phyloP scores from a whole-genome alignment of 2,888 invertebrate genomes.

The Acleris laterana region DNA sequence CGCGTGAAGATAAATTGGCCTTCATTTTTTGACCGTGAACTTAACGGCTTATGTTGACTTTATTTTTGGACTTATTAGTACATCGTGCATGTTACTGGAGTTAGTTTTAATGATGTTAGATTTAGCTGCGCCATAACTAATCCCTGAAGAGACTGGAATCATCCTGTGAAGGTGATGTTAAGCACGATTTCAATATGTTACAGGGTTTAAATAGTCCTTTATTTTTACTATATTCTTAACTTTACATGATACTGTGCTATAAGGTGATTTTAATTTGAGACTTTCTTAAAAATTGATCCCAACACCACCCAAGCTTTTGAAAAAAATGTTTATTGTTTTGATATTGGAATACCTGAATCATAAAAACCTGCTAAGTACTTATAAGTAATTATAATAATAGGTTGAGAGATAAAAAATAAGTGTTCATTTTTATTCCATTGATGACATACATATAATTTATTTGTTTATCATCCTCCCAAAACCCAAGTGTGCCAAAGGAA shows the following conservation, averaged over 20 bases:
- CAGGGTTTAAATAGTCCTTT: not conserved
- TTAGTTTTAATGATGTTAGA: conserved; percentile 2
- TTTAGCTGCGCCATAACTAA: conserved; percentile 4
- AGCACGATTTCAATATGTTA: conserved; percentile 12
- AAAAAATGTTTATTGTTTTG: too few relatives aligned
- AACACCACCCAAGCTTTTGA: too few relatives aligned
- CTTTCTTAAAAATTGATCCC: too few relatives aligned
- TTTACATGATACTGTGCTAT: not conserved
- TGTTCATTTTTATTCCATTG: not conserved
- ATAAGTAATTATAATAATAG: too few relatives aligned
- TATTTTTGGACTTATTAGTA: conserved; percentile 36
- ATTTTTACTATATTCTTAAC: conserved; percentile 1
- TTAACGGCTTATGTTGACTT: conserved; percentile 48
- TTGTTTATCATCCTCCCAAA: not conserved
- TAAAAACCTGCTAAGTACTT: too few relatives aligned
- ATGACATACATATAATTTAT: not conserved
- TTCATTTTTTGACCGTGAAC: conserved; percentile 59
- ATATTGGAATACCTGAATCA: too few relatives aligned
- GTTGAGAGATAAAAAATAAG: too few relatives aligned
- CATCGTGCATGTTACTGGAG: conserved; percentile 4
- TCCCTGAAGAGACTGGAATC: conserved; percentile 1
- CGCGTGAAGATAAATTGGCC: conserved; percentile 62
- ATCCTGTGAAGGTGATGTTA: conserved; percentile 3
- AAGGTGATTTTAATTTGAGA: too few relatives aligned
- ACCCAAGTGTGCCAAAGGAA: not conserved